phyloP scores from a whole-genome alignment of 2,888 invertebrate genomes.

The Smittia sp. region DNA sequence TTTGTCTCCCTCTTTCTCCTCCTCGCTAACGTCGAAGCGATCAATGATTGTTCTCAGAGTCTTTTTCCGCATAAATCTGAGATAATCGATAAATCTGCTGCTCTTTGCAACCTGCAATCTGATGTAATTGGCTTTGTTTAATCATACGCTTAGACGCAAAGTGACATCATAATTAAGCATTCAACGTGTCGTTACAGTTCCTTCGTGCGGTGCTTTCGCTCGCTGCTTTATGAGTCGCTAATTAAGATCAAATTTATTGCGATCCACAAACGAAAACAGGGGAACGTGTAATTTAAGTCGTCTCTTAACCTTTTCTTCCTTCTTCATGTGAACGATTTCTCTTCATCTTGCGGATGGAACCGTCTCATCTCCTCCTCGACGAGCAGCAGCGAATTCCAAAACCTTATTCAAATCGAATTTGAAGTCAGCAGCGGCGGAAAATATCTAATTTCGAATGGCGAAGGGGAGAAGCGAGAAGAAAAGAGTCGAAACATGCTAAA shows the following conservation, averaged over 20 bases:
- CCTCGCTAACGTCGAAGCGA: not conserved
- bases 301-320: not conserved
- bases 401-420: not conserved
- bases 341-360: not conserved
- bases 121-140: conserved; percentile 33
- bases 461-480: not conserved
- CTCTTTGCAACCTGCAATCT: conserved; percentile 35
- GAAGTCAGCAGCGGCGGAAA: not conserved
- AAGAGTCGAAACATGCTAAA: conserved; percentile 21
- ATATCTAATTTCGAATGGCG: not conserved
- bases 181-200: conserved; percentile 34
- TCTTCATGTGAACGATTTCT: not conserved
- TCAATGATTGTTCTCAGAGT: not conserved
- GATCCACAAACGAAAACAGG: conserved; percentile 7
- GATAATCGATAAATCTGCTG: conserved; percentile 36
- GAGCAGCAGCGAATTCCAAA: not conserved
- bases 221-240: conserved; percentile 15
- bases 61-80: not conserved
- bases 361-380: not conserved
- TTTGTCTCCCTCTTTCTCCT: conserved; percentile 11
- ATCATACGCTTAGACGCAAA: conserved; percentile 25
- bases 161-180: conserved; percentile 39
- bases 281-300: conserved; percentile 33
- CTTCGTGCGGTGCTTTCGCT: not conserved
- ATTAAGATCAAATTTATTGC: conserved; percentile 36